phyloP scores from a whole-genome alignment of 2,113 vertebrate genomes.

The Microtus oregoni region DNA sequence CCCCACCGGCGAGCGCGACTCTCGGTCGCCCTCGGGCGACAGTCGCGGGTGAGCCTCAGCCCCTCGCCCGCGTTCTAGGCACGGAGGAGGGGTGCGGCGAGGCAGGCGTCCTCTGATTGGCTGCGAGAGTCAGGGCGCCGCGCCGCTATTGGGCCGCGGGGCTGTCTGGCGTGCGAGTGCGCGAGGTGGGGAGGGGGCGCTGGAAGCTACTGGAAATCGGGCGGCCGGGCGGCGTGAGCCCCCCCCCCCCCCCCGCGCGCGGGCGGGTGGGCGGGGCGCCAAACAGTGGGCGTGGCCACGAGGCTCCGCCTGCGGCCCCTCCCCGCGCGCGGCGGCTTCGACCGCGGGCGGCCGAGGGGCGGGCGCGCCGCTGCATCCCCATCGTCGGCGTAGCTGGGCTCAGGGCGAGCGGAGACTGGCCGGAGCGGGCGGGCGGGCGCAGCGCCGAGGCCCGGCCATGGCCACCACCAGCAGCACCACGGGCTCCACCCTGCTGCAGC shows the following conservation, averaged over 20 bases:
- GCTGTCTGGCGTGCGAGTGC: slow-evolving; percentile 70
- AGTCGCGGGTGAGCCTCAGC: accelerated
- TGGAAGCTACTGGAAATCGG: slow-evolving; percentile 74
- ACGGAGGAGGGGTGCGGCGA: slow-evolving; percentile 45
- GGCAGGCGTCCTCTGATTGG: slow-evolving; percentile 65
- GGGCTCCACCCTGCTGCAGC: slow-evolving; percentile 95
- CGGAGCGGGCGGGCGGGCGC: slow-evolving; percentile 26
- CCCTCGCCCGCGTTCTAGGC: neutral
- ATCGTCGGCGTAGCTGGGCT: slow-evolving; percentile 63
- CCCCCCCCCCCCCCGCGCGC: no score
- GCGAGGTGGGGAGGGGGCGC: slow-evolving; percentile 76
- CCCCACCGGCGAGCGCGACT: neutral
- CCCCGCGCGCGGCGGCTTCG: slow-evolving; percentile 37
- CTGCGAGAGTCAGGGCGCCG: slow-evolving; percentile 44
- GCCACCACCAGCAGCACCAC: slow-evolving; percentile 92
- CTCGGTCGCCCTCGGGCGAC: neutral
- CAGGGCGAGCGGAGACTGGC: slow-evolving; percentile 31
- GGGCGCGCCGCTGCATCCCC: slow-evolving; percentile 84
- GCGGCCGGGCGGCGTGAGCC: slow-evolving; percentile 13
- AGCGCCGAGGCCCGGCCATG: slow-evolving; percentile 87
- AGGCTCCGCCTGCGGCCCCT: slow-evolving; percentile 56
- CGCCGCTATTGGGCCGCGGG: slow-evolving; percentile 65
- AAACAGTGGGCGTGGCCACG: neutral
- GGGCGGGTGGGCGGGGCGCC: neutral
- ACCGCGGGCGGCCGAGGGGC: slow-evolving; percentile 63